Percentiles rank a stretch among this genome's conserved stretches.
Evolutionary conservation across 2,888 invertebrate species (phyloP).

Genomic region (Adelphocoris suturalis): DNA sequence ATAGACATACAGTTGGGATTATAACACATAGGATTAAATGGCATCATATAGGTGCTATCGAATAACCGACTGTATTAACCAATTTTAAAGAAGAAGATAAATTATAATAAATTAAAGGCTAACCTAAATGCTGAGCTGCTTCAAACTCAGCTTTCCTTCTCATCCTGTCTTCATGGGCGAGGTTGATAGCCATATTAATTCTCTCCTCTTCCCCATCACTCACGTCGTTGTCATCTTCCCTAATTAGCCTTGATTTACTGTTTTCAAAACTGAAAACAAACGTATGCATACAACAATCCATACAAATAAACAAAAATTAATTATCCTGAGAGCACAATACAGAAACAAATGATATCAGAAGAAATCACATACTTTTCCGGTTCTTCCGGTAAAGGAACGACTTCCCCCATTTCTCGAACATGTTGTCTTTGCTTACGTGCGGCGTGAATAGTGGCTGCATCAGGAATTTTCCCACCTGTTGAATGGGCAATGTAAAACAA

Average conservation of each 20-base stretch:
- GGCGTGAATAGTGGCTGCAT: conserved; percentile 98
- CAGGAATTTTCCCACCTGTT: conserved; percentile 91
- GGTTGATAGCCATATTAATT: conserved; percentile 92
- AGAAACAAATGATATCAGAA: too few relatives aligned
- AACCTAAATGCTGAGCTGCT: conserved; percentile 84
- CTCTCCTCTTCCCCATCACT: conserved; percentile 92
- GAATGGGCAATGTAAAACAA: neutral
- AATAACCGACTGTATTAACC: too few relatives aligned
- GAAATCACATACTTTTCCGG: conserved; percentile 63
- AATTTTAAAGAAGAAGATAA: too few relatives aligned
- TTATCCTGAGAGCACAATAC: too few relatives aligned
- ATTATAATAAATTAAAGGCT: neutral
- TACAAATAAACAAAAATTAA: too few relatives aligned
- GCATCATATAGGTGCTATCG: too few relatives aligned
- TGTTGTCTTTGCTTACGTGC: conserved; percentile 96
- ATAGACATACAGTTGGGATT: too few relatives aligned
- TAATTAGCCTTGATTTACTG: conserved; percentile 74
- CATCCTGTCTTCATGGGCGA: conserved; percentile 87
- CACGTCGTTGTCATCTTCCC: conserved; percentile 89
- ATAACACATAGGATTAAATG: too few relatives aligned
- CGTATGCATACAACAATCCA: neutral
- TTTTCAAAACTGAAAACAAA: conserved; percentile 66
- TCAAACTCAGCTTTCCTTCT: conserved; percentile 89
- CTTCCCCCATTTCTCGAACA: conserved; percentile 89
- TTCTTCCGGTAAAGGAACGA: conserved; percentile 81